Percentiles rank a stretch among this genome's conserved stretches.
Evolutionary conservation across 2,113 vertebrate genomes (phyloP).

Genomic region (Epinephelus lanceolatus): DNA sequence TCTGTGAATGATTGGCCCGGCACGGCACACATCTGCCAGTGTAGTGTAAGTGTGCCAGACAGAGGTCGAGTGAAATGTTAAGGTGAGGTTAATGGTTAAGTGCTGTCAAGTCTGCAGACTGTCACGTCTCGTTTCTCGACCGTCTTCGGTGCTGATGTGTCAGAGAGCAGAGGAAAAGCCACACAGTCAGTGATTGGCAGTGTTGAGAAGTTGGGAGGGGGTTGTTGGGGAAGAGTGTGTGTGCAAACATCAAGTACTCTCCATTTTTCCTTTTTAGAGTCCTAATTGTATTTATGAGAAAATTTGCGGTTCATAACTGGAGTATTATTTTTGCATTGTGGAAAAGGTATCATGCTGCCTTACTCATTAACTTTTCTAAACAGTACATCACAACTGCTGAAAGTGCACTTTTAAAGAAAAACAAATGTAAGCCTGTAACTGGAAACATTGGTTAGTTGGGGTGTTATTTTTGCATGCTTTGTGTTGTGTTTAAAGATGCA

Average conservation of each 20-base stretch:
- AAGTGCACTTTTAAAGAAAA: constrained; percentile 67
- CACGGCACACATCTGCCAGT: constrained; percentile 51
- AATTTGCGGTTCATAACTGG: constrained; percentile 57
- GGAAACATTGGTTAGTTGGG: constrained; percentile 44
- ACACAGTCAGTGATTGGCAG: constrained; percentile 21
- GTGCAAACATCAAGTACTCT: constrained; percentile 24
- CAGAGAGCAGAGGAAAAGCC: neutral
- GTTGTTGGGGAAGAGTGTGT: neutral
- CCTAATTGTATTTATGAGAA: constrained; percentile 50
- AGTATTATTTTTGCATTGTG: constrained; percentile 57
- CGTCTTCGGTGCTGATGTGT: constrained; percentile 17
- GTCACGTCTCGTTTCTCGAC: constrained; percentile 12
- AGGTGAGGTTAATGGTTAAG: constrained; percentile 43
- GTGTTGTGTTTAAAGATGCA: constrained; percentile 37
- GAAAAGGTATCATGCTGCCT: constrained; percentile 67
- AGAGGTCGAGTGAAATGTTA: constrained; percentile 34
- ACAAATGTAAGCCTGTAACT: constrained; percentile 48
- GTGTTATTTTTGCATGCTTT: constrained; percentile 35
- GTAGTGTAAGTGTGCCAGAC: constrained; percentile 43
- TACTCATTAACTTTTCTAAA: constrained; percentile 50
- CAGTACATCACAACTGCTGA: constrained; percentile 54
- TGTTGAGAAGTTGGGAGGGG: neutral
- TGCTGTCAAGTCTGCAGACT: constrained; percentile 29
- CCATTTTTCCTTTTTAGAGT: constrained; percentile 37
- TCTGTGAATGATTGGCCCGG: constrained; percentile 43